A percentile compares a stretch with the other conserved stretches of the same genome.
Conservation (phyloP, 1,140 invertebrate genomes). For the Uloborus diversus region DNA sequence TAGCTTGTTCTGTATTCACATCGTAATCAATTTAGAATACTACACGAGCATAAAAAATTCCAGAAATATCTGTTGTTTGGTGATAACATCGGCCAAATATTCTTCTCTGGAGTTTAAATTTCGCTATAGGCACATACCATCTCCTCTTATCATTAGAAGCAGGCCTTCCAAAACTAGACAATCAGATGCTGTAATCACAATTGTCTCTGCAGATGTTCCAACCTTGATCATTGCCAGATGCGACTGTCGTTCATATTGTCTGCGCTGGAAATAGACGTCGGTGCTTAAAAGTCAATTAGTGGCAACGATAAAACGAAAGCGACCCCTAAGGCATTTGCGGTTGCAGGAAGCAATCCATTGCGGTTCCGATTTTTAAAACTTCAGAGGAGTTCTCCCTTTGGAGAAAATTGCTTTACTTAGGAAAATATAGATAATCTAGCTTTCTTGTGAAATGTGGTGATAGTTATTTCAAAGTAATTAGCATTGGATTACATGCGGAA, state of each 20-base stretch:
- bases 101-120: background rate
- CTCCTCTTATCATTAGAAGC: background rate
- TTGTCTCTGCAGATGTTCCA: background rate
- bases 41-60: too few species aligned
- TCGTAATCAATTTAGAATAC: too few species aligned
- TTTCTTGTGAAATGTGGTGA: too few species aligned
- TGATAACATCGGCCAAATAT: background rate
- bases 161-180: background rate
- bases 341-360: too few species aligned
- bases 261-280: conserved; percentile 15
- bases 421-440: too few species aligned
- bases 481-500: too few species aligned
- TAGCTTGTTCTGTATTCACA: too few species aligned
- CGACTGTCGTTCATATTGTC: background rate
- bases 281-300: conserved; percentile 48
- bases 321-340: background rate
- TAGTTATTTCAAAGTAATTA: too few species aligned
- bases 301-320: conserved; percentile 5
- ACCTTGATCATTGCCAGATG: background rate
- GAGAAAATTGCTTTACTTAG: too few species aligned
- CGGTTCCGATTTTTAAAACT: too few species aligned
- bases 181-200: conserved; percentile 2
- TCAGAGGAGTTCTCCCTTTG: too few species aligned
- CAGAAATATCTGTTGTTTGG: background rate
- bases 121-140: background rate